Conservation (phyloP, 2,888 invertebrate species). For the Portevinia maculata region DNA sequence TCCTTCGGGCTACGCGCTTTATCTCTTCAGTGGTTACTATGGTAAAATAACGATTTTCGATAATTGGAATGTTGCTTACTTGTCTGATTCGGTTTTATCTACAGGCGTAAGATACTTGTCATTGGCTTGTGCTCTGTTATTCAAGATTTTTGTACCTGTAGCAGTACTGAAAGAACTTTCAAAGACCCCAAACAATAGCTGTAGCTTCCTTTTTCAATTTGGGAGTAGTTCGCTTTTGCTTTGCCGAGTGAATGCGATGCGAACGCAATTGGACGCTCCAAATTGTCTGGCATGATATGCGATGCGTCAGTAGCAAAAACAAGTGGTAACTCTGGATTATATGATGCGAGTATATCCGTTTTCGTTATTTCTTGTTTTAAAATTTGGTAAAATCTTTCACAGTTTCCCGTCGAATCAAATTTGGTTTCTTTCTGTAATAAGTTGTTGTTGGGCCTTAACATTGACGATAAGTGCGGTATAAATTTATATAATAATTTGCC, state of each 20-base stretch:
- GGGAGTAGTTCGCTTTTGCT: slow-evolving; percentile 65
- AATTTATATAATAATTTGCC: slow-evolving; percentile 60
- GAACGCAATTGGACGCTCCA: slow-evolving; percentile 65
- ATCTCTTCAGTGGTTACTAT: slow-evolving; percentile 18
- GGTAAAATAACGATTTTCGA: background rate
- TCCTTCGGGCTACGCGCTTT: slow-evolving; percentile 22
- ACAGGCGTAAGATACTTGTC: slow-evolving; percentile 37
- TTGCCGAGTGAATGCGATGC: slow-evolving; percentile 64
- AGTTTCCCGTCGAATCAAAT: slow-evolving; percentile 78
- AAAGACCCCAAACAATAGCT: slow-evolving; percentile 59
- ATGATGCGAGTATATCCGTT: slow-evolving; percentile 55
- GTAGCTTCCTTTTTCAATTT: slow-evolving; percentile 66
- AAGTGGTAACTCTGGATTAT: slow-evolving; percentile 52
- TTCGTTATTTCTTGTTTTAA: too few relatives aligned
- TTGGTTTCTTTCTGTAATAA: slow-evolving; percentile 59
- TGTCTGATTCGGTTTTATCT: too few relatives aligned
- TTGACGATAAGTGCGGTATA: slow-evolving; percentile 56
- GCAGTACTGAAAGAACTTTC: slow-evolving; percentile 55
- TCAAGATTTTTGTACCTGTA: slow-evolving; percentile 53
- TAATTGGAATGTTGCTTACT: too few relatives aligned
- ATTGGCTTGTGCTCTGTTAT: slow-evolving; percentile 61
- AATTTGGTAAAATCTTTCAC: slow-evolving; percentile 69
- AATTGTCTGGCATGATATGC: slow-evolving; percentile 30
- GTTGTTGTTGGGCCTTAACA: slow-evolving; percentile 45
- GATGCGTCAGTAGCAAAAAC: slow-evolving; percentile 63